Base-by-base conservation (phyloP, 2,797 vertebrate species). In the Harpagifer antarcticus region DNA sequence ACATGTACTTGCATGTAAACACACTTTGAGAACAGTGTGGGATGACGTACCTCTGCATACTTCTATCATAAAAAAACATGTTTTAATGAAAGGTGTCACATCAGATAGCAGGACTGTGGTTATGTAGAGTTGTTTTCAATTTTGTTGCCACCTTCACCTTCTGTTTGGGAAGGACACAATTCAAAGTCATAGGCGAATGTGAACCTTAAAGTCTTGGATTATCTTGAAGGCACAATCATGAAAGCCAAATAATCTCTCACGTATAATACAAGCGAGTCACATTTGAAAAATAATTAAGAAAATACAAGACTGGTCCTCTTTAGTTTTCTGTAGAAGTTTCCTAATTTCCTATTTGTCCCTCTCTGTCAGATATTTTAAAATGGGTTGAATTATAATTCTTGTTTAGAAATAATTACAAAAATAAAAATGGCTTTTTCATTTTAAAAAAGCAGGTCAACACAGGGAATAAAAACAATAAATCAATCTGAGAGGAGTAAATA, bases 211-310 rank as follows among this genome's bases (percentile, higher is more conserved):
- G 42, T 73, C 23, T 56, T 45, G 37, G 45, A 71, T 84, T 83
- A 88, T 76, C 75, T 79, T 68, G 31, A 77, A 60, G 19, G 64
- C 70, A 62, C 50, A 78, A 72, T 77, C 61, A 81, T 57, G 52
- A 68, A 60, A 77, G 20, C 15, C 23, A 12, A 8, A 20, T 52
- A 55, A 20, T 52, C 58, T 78, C 44, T 64, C 9, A 55, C 9
- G 57, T 10, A 48, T 9, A 17, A 45, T 45, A 61, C 7, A 5
- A 42, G 8, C 15, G 2, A 47, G 43, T 19, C 4, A 40, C 19
- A 14, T 50, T n/a, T 19, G 9, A 40, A 33, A 45, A 20, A 9
- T 16, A 48, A 20, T 2, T 9, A 72, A 49, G 43, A 3, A 33
- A 42, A 31, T 37, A 2, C 31, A 23, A 44, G 2, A 15, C 3